Percentiles rank a stretch among this genome's conserved stretches.
Conservation (phyloP, 2,888 invertebrate genomes). For the Meloe dianella region DNA sequence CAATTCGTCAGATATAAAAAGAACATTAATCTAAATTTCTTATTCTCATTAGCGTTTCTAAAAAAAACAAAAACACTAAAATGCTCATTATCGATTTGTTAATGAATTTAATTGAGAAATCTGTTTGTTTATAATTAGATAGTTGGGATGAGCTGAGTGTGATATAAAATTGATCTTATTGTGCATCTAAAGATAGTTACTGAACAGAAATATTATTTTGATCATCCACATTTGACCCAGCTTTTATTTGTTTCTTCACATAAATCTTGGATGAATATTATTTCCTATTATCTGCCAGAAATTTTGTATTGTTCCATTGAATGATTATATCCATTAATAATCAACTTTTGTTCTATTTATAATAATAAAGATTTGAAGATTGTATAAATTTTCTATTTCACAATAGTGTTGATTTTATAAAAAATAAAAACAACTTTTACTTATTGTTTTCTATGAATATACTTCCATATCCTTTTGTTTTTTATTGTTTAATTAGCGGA, state of each 20-base stretch:
- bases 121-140: not conserved
- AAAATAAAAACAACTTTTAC: not conserved
- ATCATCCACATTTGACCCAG: slow-evolving; percentile 17
- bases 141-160: not conserved
- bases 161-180: not conserved
- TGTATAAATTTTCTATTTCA: not conserved
- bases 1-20: not conserved
- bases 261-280: too few relatives aligned
- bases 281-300: too few relatives aligned
- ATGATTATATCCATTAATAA: too few relatives aligned
- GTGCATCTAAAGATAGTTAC: not conserved
- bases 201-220: slow-evolving; percentile 21
- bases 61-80: too few relatives aligned
- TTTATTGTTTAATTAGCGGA: too few relatives aligned
- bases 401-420: not conserved
- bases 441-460: not conserved
- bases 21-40: not conserved
- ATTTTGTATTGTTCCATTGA: too few relatives aligned
- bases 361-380: not conserved
- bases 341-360: not conserved
- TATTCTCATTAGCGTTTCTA: too few relatives aligned
- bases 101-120: not conserved
- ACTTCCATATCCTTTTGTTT: not conserved
- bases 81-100: too few relatives aligned
- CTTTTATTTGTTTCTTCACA: too few relatives aligned